A percentile compares a stretch with the other conserved stretches of the same genome.
Conservation (phyloP, 2,797 vertebrate species). For the Hylomyscus alleni region DNA sequence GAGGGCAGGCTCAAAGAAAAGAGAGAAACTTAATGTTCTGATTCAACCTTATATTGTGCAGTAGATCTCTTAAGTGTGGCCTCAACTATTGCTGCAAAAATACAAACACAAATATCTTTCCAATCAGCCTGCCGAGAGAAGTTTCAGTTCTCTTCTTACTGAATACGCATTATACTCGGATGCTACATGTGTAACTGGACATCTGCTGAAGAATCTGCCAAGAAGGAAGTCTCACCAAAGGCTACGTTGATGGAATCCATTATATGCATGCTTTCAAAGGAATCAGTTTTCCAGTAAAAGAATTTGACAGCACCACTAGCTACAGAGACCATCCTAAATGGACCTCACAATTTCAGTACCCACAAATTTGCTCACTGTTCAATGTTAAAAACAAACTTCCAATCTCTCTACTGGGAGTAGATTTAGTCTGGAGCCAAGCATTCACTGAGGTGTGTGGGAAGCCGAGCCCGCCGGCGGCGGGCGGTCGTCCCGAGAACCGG, state of each 20-base stretch:
- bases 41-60: neutral
- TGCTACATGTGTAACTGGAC: neutral
- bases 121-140: neutral
- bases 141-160: neutral
- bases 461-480: too few relatives aligned
- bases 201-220: neutral
- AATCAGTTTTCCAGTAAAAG: neutral
- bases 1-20: neutral
- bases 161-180: conserved; percentile 27
- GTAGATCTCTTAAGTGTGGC: neutral
- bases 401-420: neutral
- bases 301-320: neutral
- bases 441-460: too few relatives aligned
- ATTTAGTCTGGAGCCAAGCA: neutral
- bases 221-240: neutral
- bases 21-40: neutral
- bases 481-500: too few relatives aligned
- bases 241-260: neutral
- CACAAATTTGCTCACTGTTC: neutral
- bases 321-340: neutral
- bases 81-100: neutral
- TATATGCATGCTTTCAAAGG: neutral
- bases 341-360: neutral
- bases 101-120: neutral
- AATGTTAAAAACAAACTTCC: conserved; percentile 5